phyloP scores from a whole-genome alignment of 2,113 vertebrate genomes.

The Notothenia coriiceps region DNA sequence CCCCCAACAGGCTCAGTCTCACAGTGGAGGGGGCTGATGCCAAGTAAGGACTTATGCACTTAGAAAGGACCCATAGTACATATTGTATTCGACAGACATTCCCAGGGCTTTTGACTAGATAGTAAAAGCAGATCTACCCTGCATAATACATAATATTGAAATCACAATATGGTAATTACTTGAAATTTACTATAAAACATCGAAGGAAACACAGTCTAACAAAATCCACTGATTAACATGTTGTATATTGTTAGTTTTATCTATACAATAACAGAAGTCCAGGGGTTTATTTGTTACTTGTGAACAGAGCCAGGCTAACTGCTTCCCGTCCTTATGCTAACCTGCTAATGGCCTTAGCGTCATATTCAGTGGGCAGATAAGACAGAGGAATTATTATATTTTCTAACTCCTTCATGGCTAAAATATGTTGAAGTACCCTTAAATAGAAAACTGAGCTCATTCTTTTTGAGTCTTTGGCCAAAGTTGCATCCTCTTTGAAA shows the following conservation, averaged over 20 bases:
- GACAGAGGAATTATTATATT: neutral
- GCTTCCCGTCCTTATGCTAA: neutral
- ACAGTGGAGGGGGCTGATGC: slow-evolving; percentile 85
- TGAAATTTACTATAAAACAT: too few relatives aligned
- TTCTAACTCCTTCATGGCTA: too few relatives aligned
- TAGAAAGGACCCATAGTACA: too few relatives aligned
- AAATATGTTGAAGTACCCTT: neutral
- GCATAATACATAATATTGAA: too few relatives aligned
- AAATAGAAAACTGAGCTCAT: neutral
- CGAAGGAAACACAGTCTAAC: neutral
- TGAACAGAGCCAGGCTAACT: neutral
- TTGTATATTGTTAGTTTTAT: neutral
- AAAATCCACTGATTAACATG: neutral
- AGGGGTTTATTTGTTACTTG: neutral
- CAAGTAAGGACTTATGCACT: slow-evolving; percentile 86
- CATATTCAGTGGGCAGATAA: neutral
- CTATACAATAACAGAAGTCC: neutral
- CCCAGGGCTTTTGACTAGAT: neutral
- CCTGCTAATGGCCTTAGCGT: neutral
- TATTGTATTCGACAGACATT: neutral
- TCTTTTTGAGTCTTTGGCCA: slow-evolving; percentile 6
- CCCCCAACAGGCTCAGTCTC: slow-evolving; percentile 84
- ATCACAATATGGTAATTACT: too few relatives aligned
- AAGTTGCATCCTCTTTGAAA: neutral
- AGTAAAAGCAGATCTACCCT: neutral